Percentiles rank a stretch among this genome's conserved stretches.
These are phyloP conservation scores for Tetramorium alpestre DNA, from an alignment of 1,140 invertebrate species.

Conservation along the genomic window DNA sequence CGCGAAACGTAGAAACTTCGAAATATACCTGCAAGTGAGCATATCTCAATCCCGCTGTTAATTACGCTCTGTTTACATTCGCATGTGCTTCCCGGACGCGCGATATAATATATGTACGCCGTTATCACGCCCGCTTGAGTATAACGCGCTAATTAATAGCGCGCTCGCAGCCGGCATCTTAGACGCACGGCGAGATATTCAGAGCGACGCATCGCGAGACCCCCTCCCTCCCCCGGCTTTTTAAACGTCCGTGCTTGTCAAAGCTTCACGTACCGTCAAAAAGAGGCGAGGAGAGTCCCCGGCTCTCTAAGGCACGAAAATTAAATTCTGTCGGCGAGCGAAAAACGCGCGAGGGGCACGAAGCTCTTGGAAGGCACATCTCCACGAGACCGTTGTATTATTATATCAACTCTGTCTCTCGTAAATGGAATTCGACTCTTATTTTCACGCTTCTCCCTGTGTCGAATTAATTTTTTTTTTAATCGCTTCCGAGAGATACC, in stretches of 20 bases:
- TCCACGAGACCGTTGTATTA: background rate
- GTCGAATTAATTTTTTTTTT: background rate
- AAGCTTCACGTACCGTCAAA: background rate
- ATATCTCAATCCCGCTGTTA: slow-evolving; percentile 18
- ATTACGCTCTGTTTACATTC: slow-evolving; percentile 18
- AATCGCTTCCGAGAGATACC: background rate
- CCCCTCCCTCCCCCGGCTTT: background rate
- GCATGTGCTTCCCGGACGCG: too few species aligned
- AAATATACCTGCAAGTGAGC: background rate
- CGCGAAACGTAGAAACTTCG: background rate
- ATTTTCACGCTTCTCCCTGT: background rate
- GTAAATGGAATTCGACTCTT: background rate
- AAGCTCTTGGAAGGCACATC: background rate
- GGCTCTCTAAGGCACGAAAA: background rate
- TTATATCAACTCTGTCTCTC: background rate
- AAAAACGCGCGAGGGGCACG: background rate
- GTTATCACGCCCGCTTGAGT: background rate
- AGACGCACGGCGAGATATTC: background rate
- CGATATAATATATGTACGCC: slow-evolving; percentile 3
- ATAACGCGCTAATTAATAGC: slow-evolving; percentile 11
- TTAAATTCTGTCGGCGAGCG: background rate
- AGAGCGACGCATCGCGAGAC: background rate
- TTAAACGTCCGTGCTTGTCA: background rate
- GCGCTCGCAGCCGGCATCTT: background rate
- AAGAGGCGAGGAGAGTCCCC: background rate